Conservation (phyloP, 2,113 vertebrate species). For the Cephalopterus ornatus region DNA sequence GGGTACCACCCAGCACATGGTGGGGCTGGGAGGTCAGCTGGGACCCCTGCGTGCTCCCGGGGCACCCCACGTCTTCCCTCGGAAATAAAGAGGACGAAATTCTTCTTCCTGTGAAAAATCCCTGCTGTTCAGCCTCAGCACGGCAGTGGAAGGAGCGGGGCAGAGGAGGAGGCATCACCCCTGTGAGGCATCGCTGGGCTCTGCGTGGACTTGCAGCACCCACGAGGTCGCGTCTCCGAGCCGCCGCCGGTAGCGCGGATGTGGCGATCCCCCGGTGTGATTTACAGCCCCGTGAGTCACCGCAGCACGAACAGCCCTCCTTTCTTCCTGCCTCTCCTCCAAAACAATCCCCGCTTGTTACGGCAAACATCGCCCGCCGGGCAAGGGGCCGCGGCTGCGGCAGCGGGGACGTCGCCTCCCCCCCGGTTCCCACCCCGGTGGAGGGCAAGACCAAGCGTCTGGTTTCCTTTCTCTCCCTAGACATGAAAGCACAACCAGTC, state of each 20-base stretch:
- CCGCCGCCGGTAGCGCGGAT: background rate
- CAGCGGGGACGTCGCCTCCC: background rate
- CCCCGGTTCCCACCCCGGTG: background rate
- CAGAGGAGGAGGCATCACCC: background rate
- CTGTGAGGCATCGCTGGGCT: background rate
- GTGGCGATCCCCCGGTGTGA: background rate
- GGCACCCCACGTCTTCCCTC: background rate
- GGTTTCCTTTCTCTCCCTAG: background rate
- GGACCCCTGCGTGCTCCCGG: rapidly evolving
- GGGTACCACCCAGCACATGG: background rate
- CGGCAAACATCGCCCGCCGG: background rate
- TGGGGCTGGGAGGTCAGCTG: background rate
- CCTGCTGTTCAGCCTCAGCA: background rate
- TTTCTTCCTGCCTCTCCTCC: background rate
- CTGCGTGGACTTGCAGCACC: rapidly evolving
- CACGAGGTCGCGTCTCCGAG: rapidly evolving
- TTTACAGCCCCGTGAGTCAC: background rate
- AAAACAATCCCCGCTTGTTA: background rate
- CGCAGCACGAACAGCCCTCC: background rate
- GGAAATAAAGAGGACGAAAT: background rate
- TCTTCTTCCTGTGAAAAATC: background rate
- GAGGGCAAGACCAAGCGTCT: background rate
- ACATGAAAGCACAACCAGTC: background rate
- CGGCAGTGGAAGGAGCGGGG: background rate
- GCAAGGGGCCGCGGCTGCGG: background rate